Evolutionary conservation across 2,113 vertebrate genomes (phyloP).

Genomic region (Caretta caretta): DNA sequence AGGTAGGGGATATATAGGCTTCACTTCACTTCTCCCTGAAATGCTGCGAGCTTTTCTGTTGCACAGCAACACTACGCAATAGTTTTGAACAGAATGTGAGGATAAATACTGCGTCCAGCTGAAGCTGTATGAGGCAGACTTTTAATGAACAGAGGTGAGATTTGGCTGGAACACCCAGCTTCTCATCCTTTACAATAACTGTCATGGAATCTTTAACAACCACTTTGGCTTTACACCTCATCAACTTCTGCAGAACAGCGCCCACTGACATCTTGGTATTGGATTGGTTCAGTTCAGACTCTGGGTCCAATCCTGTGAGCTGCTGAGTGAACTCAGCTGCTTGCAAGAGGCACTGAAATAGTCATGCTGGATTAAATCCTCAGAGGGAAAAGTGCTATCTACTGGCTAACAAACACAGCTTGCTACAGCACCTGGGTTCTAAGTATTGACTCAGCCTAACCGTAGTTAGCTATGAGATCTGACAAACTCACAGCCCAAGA

Average conservation of each 20-base stretch:
- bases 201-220: neutral
- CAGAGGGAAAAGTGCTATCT: accelerated
- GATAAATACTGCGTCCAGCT: neutral
- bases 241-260: neutral
- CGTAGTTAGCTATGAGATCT: neutral
- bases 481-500: neutral
- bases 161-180: neutral
- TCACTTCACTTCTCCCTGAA: neutral
- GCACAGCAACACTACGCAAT: accelerated
- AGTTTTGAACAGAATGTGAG: neutral
- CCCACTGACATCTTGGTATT: neutral
- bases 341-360: neutral
- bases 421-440: neutral
- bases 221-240: neutral
- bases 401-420: accelerated
- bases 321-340: neutral
- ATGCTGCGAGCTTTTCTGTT: accelerated
- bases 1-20: neutral
- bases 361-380: neutral
- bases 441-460: neutral
- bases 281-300: neutral
- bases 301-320: neutral
- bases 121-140: neutral
- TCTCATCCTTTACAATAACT: neutral
- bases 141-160: neutral